Evolutionary conservation across 2,113 vertebrate genomes (phyloP), one percentile per base, ranked within the genome.

Genomic region (Nycticebus coucang): DNA sequence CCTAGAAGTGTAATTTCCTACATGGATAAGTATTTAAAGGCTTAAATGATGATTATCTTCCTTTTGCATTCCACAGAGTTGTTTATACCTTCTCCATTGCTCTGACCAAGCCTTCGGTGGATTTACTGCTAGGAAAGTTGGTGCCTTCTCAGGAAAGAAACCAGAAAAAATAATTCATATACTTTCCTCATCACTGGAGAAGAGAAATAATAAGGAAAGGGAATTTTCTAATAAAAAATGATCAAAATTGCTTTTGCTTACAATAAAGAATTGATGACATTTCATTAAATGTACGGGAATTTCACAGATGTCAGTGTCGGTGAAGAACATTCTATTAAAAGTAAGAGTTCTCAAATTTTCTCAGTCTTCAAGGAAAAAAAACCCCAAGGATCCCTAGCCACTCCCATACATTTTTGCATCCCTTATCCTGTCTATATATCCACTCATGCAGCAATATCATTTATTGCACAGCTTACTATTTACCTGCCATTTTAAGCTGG

Each of bases 221-320:
- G 18, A 84, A 84, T 75, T 87, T 87, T 83, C 79, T 90, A 11
- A 84, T 24, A 81, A 86, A 93, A 92, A 84, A 82, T n/a, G 21
- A 92, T 84, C 28, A 93, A 88, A 96, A 94, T 88, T 93, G 60
- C 57, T 81, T 95, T 66, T 89, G 28, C 86, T 12, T 93, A 93
- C 55, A 77, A 55, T 81, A 93, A 96, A 91, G 14, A 91, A 75
- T 33, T 88, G 66, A 82, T 33, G 22, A 57, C 18, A 41, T 88
- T 84, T 89, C n/a, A 68, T 41, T 87, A 82, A 87, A 93, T 59
- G 18, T 24, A 37, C 79, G 59, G 26, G 83, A 66, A 1, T 4
- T 86, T 95, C 57, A 80, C 21, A 33, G 30, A 75, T 74, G 4
- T 68, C n/a, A 33, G 21, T 53, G 15, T 64, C 30, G 53, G 45